Percentiles rank a stretch among this genome's conserved stretches.
Conservation (phyloP, 2,888 invertebrate species). For the Lasioglossum malachurum region DNA sequence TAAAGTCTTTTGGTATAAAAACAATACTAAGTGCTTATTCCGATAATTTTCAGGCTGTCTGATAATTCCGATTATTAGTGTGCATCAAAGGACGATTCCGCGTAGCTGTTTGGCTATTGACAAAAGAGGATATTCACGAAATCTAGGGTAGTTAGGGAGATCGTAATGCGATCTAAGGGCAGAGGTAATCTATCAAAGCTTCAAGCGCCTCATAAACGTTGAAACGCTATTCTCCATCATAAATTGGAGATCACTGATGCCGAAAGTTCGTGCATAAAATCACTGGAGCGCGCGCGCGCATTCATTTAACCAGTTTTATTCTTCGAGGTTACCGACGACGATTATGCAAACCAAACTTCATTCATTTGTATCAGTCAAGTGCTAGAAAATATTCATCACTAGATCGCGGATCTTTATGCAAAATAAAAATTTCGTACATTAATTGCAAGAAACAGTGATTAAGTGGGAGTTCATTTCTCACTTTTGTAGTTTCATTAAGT, state of each 20-base stretch:
- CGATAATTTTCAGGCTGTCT: background rate
- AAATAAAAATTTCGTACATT: too few species aligned
- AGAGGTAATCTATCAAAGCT: constrained; percentile 29
- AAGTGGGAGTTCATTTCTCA: too few species aligned
- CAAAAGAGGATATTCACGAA: constrained; percentile 10
- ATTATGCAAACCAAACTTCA: background rate
- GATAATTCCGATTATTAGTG: background rate
- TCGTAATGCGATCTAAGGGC: background rate
- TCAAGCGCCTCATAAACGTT: constrained; percentile 49
- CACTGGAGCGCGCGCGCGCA: too few species aligned
- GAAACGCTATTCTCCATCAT: constrained; percentile 21
- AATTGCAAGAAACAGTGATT: too few species aligned
- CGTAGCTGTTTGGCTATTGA: background rate
- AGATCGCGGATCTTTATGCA: too few species aligned
- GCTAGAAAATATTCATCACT: too few species aligned
- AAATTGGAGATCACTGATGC: background rate
- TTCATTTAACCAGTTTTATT: constrained; percentile 7
- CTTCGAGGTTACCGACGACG: constrained; percentile 6
- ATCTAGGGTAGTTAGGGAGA: background rate
- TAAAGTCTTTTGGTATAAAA: too few species aligned
- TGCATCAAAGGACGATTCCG: background rate
- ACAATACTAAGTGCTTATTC: background rate
- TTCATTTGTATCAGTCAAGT: background rate
- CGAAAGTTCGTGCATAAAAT: background rate
- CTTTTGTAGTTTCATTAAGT: too few species aligned